Base-by-base conservation (phyloP, 2,888 invertebrate species). In the Aporophyla lueneburgensis region DNA sequence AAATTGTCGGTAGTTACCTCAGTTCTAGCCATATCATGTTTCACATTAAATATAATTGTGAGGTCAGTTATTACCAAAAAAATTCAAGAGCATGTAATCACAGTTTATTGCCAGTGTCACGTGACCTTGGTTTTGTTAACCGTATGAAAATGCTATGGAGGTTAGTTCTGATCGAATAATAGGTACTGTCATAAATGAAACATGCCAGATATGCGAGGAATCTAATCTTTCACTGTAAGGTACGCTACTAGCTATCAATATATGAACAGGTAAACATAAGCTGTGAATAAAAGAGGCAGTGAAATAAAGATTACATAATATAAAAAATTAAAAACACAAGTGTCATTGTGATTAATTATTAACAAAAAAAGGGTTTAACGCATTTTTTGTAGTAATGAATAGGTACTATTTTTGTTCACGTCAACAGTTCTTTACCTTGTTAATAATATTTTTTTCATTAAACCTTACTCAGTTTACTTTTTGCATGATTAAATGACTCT, bases 91-190 rank as follows among this genome's bases (percentile, higher is more conserved):
- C 14, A 33, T 16, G 5, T 21, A 4, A 24, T 14, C 19, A n/a
- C 19, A 61, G 33, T 61, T 76, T 43, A 53, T 53, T 59, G 33
- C 33, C 21, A 68, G 7, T 51, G 56, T n/a, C 56, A 33, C 33
- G 6, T 70, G 40, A 19, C 51, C 68, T 59, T 67, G 51, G 16
- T 5, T 24, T 74, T 49, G 1, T 21, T 12, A 33, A 24, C 5
- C 12, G 53, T 33, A 16, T 76, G 10, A 33, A 27, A 40, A 43
- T 5, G n/a, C 21, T 51, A 16, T 40, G 1, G 7, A n/a, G 21
- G 43, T 71, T 27, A 71, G 6, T 27, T 6, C 12, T n/a, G 43
- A n/a, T 27, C n/a, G 46, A n/a, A 51, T 24, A 6, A 46, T 46
- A 43, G 10, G 7, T 5, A 51, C 46, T 14, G 12, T 7, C 12